These are phyloP conservation scores for Cercopithecus mona DNA, from an alignment of 2,113 vertebrate genomes.

Conservation along the genomic window DNA sequence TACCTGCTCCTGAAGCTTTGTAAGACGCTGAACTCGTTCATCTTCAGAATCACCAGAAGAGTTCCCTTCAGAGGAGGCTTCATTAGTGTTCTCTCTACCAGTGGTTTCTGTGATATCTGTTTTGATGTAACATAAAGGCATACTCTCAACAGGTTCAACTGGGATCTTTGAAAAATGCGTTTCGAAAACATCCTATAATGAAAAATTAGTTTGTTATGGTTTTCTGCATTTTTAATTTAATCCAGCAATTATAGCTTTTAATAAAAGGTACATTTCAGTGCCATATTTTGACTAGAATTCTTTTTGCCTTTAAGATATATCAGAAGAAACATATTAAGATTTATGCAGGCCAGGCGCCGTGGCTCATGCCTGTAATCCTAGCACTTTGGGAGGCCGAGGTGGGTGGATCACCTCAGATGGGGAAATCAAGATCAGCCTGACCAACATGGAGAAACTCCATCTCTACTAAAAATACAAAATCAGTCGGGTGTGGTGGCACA, in stretches of 20 bases:
- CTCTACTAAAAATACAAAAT: too few relatives aligned
- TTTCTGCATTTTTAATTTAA: constrained; percentile 41
- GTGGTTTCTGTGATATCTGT: constrained; percentile 51
- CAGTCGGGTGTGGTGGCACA: too few relatives aligned
- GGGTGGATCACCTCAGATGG: too few relatives aligned
- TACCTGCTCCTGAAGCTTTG: constrained; percentile 90
- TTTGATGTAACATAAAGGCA: not conserved
- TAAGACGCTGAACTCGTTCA: constrained; percentile 79
- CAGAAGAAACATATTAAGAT: not conserved
- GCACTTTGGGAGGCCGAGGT: too few relatives aligned
- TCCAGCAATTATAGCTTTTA: not conserved
- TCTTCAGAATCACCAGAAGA: constrained; percentile 85
- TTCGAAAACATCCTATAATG: constrained; percentile 95
- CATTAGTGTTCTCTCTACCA: constrained; percentile 82
- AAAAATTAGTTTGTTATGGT: constrained; percentile 31
- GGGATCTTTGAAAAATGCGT: constrained; percentile 89
- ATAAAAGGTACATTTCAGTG: not conserved
- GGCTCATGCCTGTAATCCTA: too few relatives aligned
- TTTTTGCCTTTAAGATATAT: not conserved
- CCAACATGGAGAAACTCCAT: too few relatives aligned
- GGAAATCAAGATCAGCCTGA: too few relatives aligned
- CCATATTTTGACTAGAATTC: not conserved
- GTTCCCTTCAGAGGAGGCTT: constrained; percentile 85
- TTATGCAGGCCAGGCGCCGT: not conserved
- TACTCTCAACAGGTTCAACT: constrained; percentile 81